Evolutionary conservation across 2,113 vertebrate species (phyloP), one percentile per base, ranked within the genome.

Genomic region (Cygnus buccinator): DNA sequence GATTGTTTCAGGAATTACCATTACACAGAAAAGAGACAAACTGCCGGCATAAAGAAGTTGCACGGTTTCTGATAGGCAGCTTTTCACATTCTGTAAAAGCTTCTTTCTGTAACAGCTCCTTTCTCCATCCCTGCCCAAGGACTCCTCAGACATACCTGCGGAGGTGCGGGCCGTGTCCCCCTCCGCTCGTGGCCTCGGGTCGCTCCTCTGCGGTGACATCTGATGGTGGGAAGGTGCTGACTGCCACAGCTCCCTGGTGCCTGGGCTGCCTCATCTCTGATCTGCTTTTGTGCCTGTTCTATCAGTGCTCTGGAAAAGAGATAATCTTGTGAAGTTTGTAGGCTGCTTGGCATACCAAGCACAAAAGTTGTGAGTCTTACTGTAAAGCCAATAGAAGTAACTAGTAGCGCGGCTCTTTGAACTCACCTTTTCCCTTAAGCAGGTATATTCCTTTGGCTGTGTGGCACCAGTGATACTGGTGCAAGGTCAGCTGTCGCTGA

Each of bases 131-230:
- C 5, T 41, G 70, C 81, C 78, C 55, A 63, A 17, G 74, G 62
- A 10, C 14, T 59, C 18, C 46, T 55, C 65, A 31, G 77, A 41
- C 11, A 2, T 23, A 18, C 44, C 65, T 41, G 39, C 43, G 19
- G 89, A 46, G 82, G 55, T 14, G 16, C 1, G 61, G 55, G 46
- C 87, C 52, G 39, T 10, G 62, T 35, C 26, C 65, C 12, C 12
- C 25, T 67, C 74, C 15, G 0, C 0, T 16, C 1, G 1, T 59
- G 46, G 54, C 79, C 63, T 71, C 31, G 1, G 72, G 59, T 74
- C n/a, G 10, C 59, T 86, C 41, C 61, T 89, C 80, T 75, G 72
- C 86, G 66, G 16, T 55, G 59, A 15, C 33, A 14, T 52, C 50
- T 88, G 66, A 18, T 11, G 61, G 63, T 50, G 80, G 76, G 73